Conservation (phyloP, 1,140 invertebrate species). For the Drosophila seguyi region DNA sequence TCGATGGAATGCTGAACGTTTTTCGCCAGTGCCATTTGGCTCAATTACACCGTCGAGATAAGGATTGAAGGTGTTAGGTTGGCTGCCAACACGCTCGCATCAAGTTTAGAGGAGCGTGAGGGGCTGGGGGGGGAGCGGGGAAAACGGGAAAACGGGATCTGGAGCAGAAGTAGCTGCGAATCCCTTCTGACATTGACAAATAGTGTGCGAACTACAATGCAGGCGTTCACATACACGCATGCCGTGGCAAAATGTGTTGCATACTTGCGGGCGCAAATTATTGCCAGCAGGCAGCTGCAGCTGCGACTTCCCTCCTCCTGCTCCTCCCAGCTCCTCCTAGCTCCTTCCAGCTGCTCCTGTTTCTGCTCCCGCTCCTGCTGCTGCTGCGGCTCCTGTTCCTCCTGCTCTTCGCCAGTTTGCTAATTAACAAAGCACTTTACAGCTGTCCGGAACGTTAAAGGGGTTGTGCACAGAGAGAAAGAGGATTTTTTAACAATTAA, state of each 20-base stretch:
- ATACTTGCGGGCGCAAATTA: slow-evolving; percentile 82
- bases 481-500: background rate
- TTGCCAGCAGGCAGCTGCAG: slow-evolving; percentile 66
- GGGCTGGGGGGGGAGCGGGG: background rate
- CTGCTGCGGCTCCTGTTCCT: slow-evolving; percentile 3
- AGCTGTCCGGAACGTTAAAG: slow-evolving; percentile 35
- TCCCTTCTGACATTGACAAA: slow-evolving; percentile 76
- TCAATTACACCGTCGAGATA: slow-evolving; percentile 23
- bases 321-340: background rate
- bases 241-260: slow-evolving; percentile 73
- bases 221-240: slow-evolving; percentile 37
- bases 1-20: slow-evolving; percentile 10
- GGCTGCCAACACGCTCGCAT: slow-evolving; percentile 30
- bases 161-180: slow-evolving; percentile 46
- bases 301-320: slow-evolving; percentile 11
- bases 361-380: background rate
- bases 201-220: slow-evolving; percentile 77
- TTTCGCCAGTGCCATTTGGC: slow-evolving; percentile 23
- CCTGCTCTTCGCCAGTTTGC: slow-evolving; percentile 60
- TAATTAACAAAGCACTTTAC: slow-evolving; percentile 83
- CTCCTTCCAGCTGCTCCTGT: background rate
- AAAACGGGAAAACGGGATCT: slow-evolving; percentile 2
- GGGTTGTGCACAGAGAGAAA: background rate
- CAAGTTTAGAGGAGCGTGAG: slow-evolving; percentile 13
- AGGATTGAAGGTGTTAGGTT: slow-evolving; percentile 38